These are phyloP conservation scores for Chouioia cunea DNA, from an alignment of 2,888 invertebrate genomes.

Conservation along the genomic window DNA sequence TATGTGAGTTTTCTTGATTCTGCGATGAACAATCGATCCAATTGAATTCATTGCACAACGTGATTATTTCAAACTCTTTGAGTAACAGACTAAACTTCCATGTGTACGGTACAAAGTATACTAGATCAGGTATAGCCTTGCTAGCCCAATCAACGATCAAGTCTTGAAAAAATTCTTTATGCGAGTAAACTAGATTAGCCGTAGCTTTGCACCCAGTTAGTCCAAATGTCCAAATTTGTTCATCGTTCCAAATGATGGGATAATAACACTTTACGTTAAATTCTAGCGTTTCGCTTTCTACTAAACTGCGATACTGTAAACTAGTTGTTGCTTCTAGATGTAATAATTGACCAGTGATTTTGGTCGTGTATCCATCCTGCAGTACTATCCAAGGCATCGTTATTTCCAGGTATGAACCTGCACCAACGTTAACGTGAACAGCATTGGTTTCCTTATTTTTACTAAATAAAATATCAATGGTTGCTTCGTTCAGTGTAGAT, in stretches of 20 bases:
- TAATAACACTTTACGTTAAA: conserved; percentile 91
- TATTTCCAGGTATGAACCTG: conserved; percentile 96
- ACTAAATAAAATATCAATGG: conserved; percentile 95
- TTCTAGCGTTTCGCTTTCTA: conserved; percentile 94
- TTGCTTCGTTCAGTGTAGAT: conserved; percentile 91
- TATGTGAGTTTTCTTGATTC: conserved; percentile 93
- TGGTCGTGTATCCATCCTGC: conserved; percentile 89
- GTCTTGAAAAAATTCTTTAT: conserved; percentile 94
- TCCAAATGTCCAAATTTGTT: conserved; percentile 93
- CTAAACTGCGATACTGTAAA: conserved; percentile 90
- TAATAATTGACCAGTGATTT: conserved; percentile 92
- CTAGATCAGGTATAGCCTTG: conserved; percentile 92
- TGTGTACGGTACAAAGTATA: conserved; percentile 96
- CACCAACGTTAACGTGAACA: conserved; percentile 93
- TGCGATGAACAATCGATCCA: conserved; percentile 99
- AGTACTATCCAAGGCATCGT: conserved; percentile 94
- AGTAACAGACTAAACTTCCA: conserved; percentile 92
- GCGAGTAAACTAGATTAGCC: conserved; percentile 91
- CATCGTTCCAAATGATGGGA: conserved; percentile 95
- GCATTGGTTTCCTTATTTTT: conserved; percentile 97
- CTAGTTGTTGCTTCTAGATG: conserved; percentile 97
- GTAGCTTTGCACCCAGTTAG: conserved; percentile 96
- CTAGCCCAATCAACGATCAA: conserved; percentile 97
- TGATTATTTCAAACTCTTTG: conserved; percentile 95
- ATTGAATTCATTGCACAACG: conserved; percentile 95